Conservation (phyloP, 1,140 invertebrate genomes). For the Melipona quadrifasciata region DNA sequence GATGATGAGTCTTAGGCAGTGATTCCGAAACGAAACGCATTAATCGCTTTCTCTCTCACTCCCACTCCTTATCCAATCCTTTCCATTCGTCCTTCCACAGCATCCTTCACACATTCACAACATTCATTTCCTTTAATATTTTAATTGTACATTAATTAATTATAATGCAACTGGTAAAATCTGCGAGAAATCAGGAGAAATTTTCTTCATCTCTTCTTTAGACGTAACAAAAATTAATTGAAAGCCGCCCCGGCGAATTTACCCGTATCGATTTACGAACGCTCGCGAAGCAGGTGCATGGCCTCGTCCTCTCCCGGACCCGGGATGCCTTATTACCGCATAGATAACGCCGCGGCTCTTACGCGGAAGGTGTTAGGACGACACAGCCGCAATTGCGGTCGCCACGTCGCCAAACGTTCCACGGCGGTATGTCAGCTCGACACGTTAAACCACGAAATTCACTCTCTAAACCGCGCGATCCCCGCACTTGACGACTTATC, state of each 20-base stretch:
- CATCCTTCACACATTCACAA: too few relatives aligned
- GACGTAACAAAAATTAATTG: too few relatives aligned
- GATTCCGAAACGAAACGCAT: too few relatives aligned
- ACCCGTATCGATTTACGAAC: neutral
- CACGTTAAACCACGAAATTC: conserved; percentile 46
- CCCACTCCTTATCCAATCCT: too few relatives aligned
- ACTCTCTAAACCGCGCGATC: conserved; percentile 39
- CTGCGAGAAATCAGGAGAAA: too few relatives aligned
- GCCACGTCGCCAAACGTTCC: conserved; percentile 43
- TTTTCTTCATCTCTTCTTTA: too few relatives aligned
- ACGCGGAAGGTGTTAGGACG: conserved; percentile 42
- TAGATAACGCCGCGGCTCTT: conserved; percentile 30
- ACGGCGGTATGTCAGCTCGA: conserved; percentile 44
- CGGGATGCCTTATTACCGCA: conserved; percentile 28
- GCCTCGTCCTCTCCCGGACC: neutral
- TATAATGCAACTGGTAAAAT: too few relatives aligned
- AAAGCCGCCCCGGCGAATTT: neutral
- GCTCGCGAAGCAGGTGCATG: neutral
- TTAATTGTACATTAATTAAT: too few relatives aligned
- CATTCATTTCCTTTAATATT: too few relatives aligned
- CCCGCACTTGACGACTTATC: conserved; percentile 5
- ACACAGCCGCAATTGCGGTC: conserved; percentile 50
- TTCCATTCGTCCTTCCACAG: too few relatives aligned
- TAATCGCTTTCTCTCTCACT: too few relatives aligned
- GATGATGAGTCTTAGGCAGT: too few relatives aligned